phyloP scores from a whole-genome alignment of 2,797 vertebrate genomes.

The Mastacembelus armatus region DNA sequence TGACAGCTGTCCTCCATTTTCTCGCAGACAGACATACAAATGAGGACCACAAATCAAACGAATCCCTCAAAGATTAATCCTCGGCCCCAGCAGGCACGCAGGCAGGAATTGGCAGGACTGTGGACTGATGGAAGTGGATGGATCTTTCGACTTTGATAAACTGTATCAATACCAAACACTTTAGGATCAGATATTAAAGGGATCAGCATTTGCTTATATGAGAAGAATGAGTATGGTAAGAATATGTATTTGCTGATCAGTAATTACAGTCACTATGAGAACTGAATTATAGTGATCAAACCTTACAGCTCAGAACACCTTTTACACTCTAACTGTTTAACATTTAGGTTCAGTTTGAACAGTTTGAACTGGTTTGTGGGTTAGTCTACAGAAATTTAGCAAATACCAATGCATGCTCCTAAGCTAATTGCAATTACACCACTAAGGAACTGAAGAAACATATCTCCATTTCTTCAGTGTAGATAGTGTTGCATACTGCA shows the following conservation, averaged over 20 bases:
- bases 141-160: conserved; percentile 78
- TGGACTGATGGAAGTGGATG: conserved; percentile 72
- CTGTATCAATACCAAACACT: conserved; percentile 77
- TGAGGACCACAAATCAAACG: conserved; percentile 81
- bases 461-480: background rate
- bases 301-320: background rate
- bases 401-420: background rate
- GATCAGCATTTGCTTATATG: conserved; percentile 52
- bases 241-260: conserved; percentile 26
- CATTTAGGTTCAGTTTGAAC: too few species aligned
- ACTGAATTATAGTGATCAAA: background rate
- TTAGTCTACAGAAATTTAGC: background rate
- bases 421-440: background rate
- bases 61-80: conserved; percentile 75
- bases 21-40: conserved; percentile 84
- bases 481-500: too few species aligned
- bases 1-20: conserved; percentile 87
- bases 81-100: conserved; percentile 56
- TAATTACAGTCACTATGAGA: background rate
- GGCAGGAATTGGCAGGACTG: conserved; percentile 66
- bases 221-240: background rate
- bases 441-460: background rate
- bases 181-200: conserved; percentile 69
- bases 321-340: background rate
- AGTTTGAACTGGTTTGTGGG: too few species aligned